phyloP scores from a whole-genome alignment of 2,888 invertebrate species.

The Zaprionus bogoriensis region DNA sequence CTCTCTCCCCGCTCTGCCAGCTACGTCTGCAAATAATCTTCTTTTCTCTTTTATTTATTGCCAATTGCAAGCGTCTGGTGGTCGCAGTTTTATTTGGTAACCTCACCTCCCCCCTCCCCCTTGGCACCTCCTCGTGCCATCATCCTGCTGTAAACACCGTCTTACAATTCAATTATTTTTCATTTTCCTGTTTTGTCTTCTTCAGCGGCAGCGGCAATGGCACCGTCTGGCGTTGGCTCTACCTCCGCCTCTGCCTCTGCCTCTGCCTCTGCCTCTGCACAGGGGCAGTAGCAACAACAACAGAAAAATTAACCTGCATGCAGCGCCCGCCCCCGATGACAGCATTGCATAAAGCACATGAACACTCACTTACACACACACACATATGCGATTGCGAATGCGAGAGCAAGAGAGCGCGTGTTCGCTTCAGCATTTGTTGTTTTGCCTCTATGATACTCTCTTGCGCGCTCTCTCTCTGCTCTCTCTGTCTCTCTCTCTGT shows the following conservation, averaged over 20 bases:
- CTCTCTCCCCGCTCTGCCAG: neutral
- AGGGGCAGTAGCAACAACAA: slow-evolving; percentile 37
- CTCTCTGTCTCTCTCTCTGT: slow-evolving; percentile 31
- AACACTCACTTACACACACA: slow-evolving; percentile 21
- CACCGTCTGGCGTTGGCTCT: slow-evolving; percentile 14
- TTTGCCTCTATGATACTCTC: slow-evolving; percentile 58
- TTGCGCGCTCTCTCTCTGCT: too few species aligned
- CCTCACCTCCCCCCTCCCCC: slow-evolving; percentile 9
- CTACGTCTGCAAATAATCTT: slow-evolving; percentile 62
- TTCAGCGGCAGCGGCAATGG: slow-evolving; percentile 28
- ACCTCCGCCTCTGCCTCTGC: too few species aligned
- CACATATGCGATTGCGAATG: slow-evolving; percentile 5
- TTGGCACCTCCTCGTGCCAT: neutral
- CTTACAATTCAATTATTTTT: slow-evolving; percentile 79
- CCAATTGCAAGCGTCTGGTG: slow-evolving; percentile 69
- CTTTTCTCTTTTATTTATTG: slow-evolving; percentile 69
- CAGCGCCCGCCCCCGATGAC: slow-evolving; percentile 49
- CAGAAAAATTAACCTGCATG: slow-evolving; percentile 69
- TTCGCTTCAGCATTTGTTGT: slow-evolving; percentile 36
- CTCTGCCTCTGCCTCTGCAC: slow-evolving; percentile 49
- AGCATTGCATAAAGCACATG: slow-evolving; percentile 69
- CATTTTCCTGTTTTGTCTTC: slow-evolving; percentile 77
- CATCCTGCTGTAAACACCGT: slow-evolving; percentile 45
- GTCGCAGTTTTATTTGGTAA: slow-evolving; percentile 37
- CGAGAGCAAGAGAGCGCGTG: slow-evolving; percentile 23